Percentiles rank a stretch among this genome's conserved stretches.
These are phyloP conservation scores for Spondyliosoma cantharus DNA, from an alignment of 2,797 vertebrate genomes.

Conservation along the genomic window DNA sequence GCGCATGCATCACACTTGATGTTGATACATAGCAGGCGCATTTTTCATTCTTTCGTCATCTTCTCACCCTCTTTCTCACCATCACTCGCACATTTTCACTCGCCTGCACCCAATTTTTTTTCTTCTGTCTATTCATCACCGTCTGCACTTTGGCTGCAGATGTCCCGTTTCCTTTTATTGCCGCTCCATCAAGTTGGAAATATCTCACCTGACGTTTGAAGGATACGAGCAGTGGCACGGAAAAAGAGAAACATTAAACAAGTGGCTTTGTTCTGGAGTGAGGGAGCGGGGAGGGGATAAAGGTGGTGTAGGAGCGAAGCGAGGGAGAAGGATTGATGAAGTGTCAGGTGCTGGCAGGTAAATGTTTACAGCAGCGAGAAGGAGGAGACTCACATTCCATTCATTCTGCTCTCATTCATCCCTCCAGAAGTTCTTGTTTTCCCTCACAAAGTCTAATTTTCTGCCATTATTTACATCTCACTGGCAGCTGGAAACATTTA, in stretches of 20 bases:
- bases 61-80: conserved; percentile 49
- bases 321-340: conserved; percentile 52
- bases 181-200: conserved; percentile 53
- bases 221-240: conserved; percentile 38
- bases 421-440: conserved; percentile 48
- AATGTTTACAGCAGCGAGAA: conserved; percentile 62
- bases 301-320: conserved; percentile 18
- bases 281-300: not conserved
- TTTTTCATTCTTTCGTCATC: conserved; percentile 38
- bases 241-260: conserved; percentile 52
- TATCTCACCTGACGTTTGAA: conserved; percentile 57
- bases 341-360: conserved; percentile 60
- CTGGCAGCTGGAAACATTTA: conserved; percentile 69
- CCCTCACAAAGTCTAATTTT: conserved; percentile 34
- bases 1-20: not conserved
- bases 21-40: conserved; percentile 11
- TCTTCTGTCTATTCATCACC: conserved; percentile 12
- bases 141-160: conserved; percentile 31
- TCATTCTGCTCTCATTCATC: conserved; percentile 68
- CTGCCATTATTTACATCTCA: conserved; percentile 64
- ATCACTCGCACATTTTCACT: conserved; percentile 40
- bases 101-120: conserved; percentile 2
- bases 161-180: conserved; percentile 46
- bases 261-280: conserved; percentile 29
- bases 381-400: conserved; percentile 63